Conservation (phyloP, 2,888 invertebrate species). For the Notodonta ziczac region DNA sequence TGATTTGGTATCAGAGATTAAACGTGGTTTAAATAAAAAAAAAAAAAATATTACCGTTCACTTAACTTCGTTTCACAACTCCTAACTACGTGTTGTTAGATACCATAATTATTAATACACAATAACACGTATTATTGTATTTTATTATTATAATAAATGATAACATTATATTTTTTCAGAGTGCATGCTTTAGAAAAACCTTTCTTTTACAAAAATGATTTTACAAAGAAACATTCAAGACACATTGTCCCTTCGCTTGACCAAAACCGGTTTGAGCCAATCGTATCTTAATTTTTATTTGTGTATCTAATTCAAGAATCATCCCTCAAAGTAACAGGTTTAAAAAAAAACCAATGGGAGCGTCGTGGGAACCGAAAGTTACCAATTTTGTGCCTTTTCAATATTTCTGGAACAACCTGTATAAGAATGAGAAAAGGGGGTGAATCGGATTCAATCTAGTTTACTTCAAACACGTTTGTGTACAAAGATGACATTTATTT, state of each 20-base stretch:
- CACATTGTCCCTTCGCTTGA: constrained; percentile 15
- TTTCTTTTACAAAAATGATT: constrained; percentile 14
- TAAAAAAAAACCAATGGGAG: constrained; percentile 43
- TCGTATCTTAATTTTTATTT: constrained; percentile 43
- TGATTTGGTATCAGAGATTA: too few species aligned
- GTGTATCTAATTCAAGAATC: constrained; percentile 46
- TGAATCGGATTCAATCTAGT: constrained; percentile 42
- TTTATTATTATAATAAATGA: too few species aligned
- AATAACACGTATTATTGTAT: too few species aligned
- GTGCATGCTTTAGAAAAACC: too few species aligned
- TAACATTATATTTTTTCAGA: too few species aligned
- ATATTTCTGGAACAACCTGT: constrained; percentile 57
- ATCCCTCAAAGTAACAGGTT: constrained; percentile 59
- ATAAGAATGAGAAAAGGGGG: constrained; percentile 33
- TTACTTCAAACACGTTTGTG: constrained; percentile 51
- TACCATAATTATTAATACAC: too few species aligned
- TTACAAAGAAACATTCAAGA: constrained; percentile 21
- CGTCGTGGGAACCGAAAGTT: constrained; percentile 54
- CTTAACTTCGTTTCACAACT: too few species aligned
- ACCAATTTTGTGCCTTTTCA: constrained; percentile 44
- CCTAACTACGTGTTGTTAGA: too few species aligned
- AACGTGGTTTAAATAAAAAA: too few species aligned
- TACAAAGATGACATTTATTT: constrained; percentile 41
- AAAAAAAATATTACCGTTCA: too few species aligned
- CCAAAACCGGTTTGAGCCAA: constrained; percentile 43